A percentile compares a stretch with the other conserved stretches of the same genome.
These are phyloP conservation scores for Apis cerana DNA, from an alignment of 1,140 invertebrate species.

Conservation along the genomic window DNA sequence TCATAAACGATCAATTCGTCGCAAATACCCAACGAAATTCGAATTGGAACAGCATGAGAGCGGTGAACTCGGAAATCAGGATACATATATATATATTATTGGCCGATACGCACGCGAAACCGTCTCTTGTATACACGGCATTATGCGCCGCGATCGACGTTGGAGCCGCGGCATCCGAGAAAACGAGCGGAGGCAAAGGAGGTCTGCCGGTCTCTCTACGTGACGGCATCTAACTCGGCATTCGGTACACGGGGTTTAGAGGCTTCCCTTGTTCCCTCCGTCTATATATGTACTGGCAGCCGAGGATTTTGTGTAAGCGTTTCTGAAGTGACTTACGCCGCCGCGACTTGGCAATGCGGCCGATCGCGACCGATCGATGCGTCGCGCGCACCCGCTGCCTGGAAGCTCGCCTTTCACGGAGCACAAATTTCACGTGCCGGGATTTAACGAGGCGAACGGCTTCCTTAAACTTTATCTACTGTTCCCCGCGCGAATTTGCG, in stretches of 20 bases:
- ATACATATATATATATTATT: conserved; percentile 69
- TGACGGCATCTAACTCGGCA: conserved; percentile 65
- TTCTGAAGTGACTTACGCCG: conserved; percentile 62
- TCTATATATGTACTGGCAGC: conserved; percentile 57
- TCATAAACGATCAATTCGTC: no score
- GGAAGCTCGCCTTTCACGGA: neutral
- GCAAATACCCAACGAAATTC: neutral
- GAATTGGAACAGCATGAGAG: no score
- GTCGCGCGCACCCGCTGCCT: neutral
- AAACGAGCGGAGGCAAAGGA: conserved; percentile 54
- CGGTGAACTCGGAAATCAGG: neutral
- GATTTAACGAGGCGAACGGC: conserved; percentile 25
- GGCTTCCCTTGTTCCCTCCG: conserved; percentile 35
- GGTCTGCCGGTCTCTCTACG: conserved; percentile 59
- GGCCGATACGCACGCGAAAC: conserved; percentile 44
- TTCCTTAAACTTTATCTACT: neutral
- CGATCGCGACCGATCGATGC: conserved; percentile 47
- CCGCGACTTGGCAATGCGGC: conserved; percentile 42
- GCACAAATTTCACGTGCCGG: neutral
- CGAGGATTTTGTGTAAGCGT: conserved; percentile 64
- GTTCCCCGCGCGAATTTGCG: no score
- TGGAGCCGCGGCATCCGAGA: conserved; percentile 41
- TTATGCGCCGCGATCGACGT: conserved; percentile 43
- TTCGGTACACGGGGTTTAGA: conserved; percentile 43
- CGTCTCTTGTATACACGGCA: conserved; percentile 14